Percentiles rank a stretch among this genome's conserved stretches.
Evolutionary conservation across 2,113 vertebrate genomes (phyloP).

Genomic region (Psilopsiagon aymara): DNA sequence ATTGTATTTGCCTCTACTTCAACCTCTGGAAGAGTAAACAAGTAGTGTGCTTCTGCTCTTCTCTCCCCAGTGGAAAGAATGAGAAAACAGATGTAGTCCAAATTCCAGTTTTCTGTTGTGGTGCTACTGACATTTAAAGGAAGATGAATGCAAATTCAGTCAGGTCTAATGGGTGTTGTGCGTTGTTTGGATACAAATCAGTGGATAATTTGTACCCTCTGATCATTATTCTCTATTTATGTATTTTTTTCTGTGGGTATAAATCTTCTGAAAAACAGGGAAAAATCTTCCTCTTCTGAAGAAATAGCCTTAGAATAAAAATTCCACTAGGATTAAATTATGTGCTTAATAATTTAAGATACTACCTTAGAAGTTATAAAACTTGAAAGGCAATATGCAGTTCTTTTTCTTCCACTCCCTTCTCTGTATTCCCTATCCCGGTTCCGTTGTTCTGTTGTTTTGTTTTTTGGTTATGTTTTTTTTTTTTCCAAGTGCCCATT

Average conservation of each 20-base stretch:
- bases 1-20: background rate
- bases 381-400: background rate
- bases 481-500: background rate
- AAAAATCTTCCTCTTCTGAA: background rate
- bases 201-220: background rate
- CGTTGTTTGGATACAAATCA: background rate
- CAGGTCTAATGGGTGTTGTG: background rate
- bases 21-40: background rate
- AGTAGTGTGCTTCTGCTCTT: background rate
- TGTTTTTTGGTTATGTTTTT: no score
- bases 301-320: conserved; percentile 36
- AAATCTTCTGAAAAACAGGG: background rate
- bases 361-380: background rate
- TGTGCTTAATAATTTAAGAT: conserved; percentile 20
- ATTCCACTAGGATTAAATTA: background rate
- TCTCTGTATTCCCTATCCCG: fast-evolving
- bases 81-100: background rate
- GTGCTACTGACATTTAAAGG: background rate
- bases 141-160: background rate
- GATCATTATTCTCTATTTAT: background rate
- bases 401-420: background rate
- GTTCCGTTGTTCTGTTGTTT: background rate
- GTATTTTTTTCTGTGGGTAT: background rate
- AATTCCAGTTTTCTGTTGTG: background rate
- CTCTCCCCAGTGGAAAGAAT: background rate